Percentiles rank a stretch among this genome's conserved stretches.
Evolutionary conservation across 2,113 vertebrate genomes (phyloP).

Genomic region (Recurvirostra avosetta): DNA sequence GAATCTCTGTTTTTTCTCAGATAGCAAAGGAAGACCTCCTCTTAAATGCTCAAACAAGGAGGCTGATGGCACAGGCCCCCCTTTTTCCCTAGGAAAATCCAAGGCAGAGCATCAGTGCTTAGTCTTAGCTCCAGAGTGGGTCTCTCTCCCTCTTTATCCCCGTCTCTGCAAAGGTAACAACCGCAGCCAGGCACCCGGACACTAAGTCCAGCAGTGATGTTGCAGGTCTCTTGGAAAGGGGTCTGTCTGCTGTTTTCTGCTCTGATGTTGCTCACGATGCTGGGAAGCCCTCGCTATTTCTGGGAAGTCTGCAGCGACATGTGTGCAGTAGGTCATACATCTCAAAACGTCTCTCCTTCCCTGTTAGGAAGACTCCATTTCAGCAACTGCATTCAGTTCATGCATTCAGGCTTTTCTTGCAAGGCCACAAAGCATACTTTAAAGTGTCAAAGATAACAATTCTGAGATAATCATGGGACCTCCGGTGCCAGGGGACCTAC

Average conservation of each 20-base stretch:
- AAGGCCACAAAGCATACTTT: not conserved
- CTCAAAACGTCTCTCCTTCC: not conserved
- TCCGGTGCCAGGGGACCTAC: not conserved
- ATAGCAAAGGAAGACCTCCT: not conserved
- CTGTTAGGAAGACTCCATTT: not conserved
- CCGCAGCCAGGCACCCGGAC: not conserved
- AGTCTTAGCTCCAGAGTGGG: not conserved
- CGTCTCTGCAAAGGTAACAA: not conserved
- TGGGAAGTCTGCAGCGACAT: not conserved
- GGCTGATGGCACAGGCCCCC: not conserved
- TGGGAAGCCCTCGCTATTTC: not conserved
- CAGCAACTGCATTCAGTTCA: not conserved
- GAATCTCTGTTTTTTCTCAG: not conserved
- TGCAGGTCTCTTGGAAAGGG: not conserved
- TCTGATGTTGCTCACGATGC: accelerated
- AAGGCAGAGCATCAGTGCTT: not conserved
- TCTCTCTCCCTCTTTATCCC: not conserved
- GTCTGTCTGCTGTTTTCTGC: not conserved
- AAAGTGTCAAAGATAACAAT: not conserved
- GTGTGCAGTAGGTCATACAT: not conserved
- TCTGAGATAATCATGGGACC: not conserved
- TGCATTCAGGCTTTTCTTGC: not conserved
- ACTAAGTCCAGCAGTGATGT: not conserved
- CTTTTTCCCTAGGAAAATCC: not conserved
- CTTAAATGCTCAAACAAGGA: not conserved